Evolutionary conservation across 2,888 invertebrate species (phyloP).

Genomic region (Ormyrus thymus): DNA sequence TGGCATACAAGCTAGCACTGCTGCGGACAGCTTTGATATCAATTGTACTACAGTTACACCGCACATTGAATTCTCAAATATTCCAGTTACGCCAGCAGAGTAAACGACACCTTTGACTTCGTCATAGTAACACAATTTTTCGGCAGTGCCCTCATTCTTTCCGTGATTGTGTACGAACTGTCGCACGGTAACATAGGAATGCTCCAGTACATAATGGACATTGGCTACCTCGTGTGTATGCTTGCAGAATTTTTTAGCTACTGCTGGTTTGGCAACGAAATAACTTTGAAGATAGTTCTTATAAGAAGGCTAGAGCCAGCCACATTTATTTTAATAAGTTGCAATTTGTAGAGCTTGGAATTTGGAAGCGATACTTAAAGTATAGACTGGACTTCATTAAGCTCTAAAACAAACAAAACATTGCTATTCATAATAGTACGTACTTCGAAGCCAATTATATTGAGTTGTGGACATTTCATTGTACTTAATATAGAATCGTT

Average conservation of each 20-base stretch:
- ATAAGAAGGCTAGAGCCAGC: neutral
- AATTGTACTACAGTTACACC: too few species aligned
- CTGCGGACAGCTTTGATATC: too few species aligned
- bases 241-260: neutral
- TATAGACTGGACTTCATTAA: conserved; percentile 8
- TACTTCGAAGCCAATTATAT: neutral
- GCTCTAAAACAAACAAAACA: neutral
- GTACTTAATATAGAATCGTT: conserved; percentile 17
- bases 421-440: conserved; percentile 9
- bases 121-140: conserved; percentile 9
- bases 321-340: neutral
- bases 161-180: neutral
- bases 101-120: conserved; percentile 8
- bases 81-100: conserved; percentile 1
- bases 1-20: too few species aligned
- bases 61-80: too few species aligned
- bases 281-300: neutral
- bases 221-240: neutral
- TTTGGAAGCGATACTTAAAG: conserved; percentile 11
- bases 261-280: conserved; percentile 1
- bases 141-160: neutral
- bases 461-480: conserved; percentile 7
- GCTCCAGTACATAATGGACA: neutral
- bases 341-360: neutral
- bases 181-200: neutral